Base-by-base conservation (phyloP, 2,888 invertebrate species). In the Amaurobius ferox region DNA sequence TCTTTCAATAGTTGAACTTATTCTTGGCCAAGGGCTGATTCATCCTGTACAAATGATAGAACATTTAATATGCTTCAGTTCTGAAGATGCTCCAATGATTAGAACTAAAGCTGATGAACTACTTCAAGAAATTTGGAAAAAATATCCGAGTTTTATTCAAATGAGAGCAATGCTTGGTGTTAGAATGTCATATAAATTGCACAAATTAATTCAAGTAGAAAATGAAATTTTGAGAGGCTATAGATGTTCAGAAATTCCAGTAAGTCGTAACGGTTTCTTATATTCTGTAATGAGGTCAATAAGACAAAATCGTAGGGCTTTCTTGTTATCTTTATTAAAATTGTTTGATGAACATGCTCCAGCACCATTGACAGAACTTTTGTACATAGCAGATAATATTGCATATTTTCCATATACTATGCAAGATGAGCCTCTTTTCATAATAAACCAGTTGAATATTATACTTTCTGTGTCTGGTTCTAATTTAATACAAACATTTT, bases 31-130 rank as follows among this genome's bases (percentile, higher is more conserved):
- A 92, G 99, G 99, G 83, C 94, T 99, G 87, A 97, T 99, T 78
- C 98, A 98, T 93, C 98, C 98, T 72, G 97, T 98, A 72, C 95
- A 96, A 93, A 97, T 98, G 92, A 98, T 99, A 89, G 98, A 99
- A 39, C 98, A 98, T 92, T 93, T 99, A 89, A 97, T 99, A 90
- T 96, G 97, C 90, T 96, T 99, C 95, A 97, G 98, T 91, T 98
- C 99, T 0, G 99, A 99, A 92, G 93, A 94, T 78, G 97, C 98
- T 90, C 94, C 95, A 89, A 94, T 94, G 74, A 96, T 99, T 30
- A 94, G 98, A 48, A 95, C 97, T 90, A 96, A 97, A 90, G 98
- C 99, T 0, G 99, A 99, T 92, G 97, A 97, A 90, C 95, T 98
- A 90, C 93, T 99, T 35, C 96, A 97, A 91, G 99, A 99, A 89